phyloP scores from a whole-genome alignment of 2,113 vertebrate species.

The Nanger granti region DNA sequence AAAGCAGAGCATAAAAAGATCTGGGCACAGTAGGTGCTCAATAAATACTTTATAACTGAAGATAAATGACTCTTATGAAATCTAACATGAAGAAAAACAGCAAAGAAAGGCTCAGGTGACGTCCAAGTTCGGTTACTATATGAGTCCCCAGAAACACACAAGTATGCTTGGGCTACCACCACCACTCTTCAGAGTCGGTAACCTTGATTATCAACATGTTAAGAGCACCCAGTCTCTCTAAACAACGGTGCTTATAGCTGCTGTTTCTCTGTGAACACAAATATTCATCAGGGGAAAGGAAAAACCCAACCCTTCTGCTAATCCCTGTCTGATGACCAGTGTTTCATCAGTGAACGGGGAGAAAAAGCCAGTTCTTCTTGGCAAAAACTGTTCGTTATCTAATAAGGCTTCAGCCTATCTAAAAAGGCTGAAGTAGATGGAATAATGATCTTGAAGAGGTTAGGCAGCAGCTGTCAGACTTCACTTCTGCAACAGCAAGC shows the following conservation, averaged over 20 bases:
- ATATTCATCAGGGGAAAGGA: background rate
- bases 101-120: background rate
- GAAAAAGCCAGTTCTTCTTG: background rate
- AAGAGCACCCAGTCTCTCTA: background rate
- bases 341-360: constrained; percentile 9
- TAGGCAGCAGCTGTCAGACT: constrained; percentile 64
- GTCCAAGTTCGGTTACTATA: background rate
- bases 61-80: background rate
- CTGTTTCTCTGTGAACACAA: background rate
- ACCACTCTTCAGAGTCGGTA: background rate
- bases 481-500: constrained; percentile 42
- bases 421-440: constrained; percentile 32
- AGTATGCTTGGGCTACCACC: background rate
- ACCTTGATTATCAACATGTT: background rate
- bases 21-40: background rate
- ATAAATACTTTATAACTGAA: background rate
- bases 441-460: constrained; percentile 40
- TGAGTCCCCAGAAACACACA: background rate
- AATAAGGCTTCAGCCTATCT: constrained; percentile 32
- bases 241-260: background rate
- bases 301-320: background rate
- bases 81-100: background rate
- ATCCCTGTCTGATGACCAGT: constrained; percentile 13
- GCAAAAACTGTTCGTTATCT: constrained; percentile 47
- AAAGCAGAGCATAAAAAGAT: background rate